A percentile compares a stretch with the other conserved stretches of the same genome.
Conservation (phyloP, 2,888 invertebrate species). For the Macropis europaea region DNA sequence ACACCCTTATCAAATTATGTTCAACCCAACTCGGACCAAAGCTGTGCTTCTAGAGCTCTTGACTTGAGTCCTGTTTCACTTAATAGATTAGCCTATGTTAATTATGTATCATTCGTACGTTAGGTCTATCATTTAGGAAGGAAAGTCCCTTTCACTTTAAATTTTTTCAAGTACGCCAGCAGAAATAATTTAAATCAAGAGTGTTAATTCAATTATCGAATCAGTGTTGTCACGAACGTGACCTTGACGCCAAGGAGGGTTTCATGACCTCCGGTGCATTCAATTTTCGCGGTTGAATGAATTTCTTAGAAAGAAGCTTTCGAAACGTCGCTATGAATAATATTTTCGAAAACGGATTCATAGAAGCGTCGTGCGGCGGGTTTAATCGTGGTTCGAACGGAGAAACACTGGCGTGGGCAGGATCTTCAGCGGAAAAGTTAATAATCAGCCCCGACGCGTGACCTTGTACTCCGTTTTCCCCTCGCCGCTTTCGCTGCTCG, state of each 20-base stretch:
- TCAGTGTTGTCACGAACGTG: not conserved
- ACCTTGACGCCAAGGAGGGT: conserved; percentile 8
- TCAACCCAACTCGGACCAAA: too few relatives aligned
- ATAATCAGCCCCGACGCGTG: conserved; percentile 78
- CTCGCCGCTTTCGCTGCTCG: conserved; percentile 59
- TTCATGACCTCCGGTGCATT: conserved; percentile 3
- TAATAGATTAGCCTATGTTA: too few relatives aligned
- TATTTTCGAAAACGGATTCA: not conserved
- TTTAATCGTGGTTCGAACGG: conserved; percentile 2
- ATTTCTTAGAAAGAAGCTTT: not conserved
- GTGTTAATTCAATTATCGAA: too few relatives aligned
- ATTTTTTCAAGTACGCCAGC: too few relatives aligned
- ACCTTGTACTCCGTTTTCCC: conserved; percentile 75
- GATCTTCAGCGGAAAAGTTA: conserved; percentile 73
- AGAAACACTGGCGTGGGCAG: conserved; percentile 46
- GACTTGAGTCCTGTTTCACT: too few relatives aligned
- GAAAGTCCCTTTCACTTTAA: too few relatives aligned
- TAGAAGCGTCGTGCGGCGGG: not conserved
- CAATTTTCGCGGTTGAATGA: not conserved
- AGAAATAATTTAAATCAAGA: too few relatives aligned
- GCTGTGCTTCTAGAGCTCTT: too few relatives aligned
- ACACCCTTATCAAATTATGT: too few relatives aligned
- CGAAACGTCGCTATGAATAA: too few relatives aligned
- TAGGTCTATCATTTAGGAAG: too few relatives aligned
- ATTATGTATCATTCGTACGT: too few relatives aligned